phyloP scores from a whole-genome alignment of 1,140 invertebrate species.

The Heliconius eleuchia region DNA sequence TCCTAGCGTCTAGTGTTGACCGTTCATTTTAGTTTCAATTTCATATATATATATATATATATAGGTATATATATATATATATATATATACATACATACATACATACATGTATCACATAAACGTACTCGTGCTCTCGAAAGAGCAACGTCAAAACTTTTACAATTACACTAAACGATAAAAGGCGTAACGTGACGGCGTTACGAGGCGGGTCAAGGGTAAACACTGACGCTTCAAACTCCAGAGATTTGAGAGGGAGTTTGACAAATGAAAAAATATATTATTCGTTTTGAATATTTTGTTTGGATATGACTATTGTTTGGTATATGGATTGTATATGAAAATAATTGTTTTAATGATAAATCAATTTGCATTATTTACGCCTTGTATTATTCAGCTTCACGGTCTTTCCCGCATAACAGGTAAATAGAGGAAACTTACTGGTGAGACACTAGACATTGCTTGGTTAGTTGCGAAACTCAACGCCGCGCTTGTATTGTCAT shows the following conservation, averaged over 20 bases:
- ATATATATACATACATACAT: background rate
- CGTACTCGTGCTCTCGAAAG: background rate
- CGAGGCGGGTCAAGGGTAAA: background rate
- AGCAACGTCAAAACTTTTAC: conserved; percentile 19
- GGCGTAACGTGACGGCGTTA: conserved; percentile 3
- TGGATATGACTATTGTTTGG: too few species aligned
- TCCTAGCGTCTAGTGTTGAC: background rate
- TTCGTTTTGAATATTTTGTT: background rate
- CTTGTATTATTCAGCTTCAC: too few species aligned
- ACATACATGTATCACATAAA: background rate
- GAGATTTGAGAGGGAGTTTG: conserved; percentile 1
- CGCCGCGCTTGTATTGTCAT: background rate
- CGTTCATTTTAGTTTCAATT: background rate
- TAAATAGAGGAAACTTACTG: background rate
- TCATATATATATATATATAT: background rate
- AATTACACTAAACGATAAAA: conserved; percentile 24
- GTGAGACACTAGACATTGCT: background rate
- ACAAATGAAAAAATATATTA: conserved; percentile 1
- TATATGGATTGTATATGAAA: background rate
- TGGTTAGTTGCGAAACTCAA: background rate
- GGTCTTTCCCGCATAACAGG: too few species aligned
- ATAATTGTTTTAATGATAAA: background rate
- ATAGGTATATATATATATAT: background rate
- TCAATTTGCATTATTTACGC: background rate
- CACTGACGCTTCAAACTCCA: background rate